Conservation (phyloP, 2,113 vertebrate genomes). For the Pelobates fuscus region DNA sequence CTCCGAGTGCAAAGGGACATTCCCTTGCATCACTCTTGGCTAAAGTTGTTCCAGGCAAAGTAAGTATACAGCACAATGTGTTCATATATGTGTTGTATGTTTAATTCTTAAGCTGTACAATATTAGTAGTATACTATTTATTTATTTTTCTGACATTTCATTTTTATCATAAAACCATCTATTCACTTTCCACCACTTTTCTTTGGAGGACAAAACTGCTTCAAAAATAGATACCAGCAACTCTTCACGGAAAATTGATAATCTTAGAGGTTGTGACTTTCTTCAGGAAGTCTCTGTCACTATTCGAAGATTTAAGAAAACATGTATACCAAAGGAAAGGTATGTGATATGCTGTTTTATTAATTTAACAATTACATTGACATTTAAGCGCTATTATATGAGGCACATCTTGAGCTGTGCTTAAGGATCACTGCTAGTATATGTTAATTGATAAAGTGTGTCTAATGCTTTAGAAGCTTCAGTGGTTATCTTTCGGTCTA, state of each 20-base stretch:
- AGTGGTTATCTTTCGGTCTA: too few species aligned
- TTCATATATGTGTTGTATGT: too few species aligned
- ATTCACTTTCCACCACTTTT: background rate
- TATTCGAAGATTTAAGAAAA: conserved; percentile 97
- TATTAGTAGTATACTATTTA: too few species aligned
- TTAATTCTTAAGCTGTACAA: too few species aligned
- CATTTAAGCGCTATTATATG: too few species aligned
- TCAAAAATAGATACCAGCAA: conserved; percentile 80
- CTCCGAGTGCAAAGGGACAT: conserved; percentile 85
- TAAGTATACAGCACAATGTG: conserved; percentile 56
- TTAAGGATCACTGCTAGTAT: too few species aligned
- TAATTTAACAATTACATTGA: background rate
- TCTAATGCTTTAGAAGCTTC: too few species aligned
- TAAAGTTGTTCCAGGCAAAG: conserved; percentile 95
- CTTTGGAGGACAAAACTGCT: conserved; percentile 84
- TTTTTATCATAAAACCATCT: too few species aligned
- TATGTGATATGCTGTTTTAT: conserved; percentile 53
- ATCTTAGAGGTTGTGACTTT: conserved; percentile 90
- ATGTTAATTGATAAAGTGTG: too few species aligned
- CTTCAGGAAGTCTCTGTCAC: conserved; percentile 97
- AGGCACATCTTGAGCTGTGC: too few species aligned
- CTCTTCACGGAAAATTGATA: conserved; percentile 89
- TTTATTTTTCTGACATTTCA: too few species aligned
- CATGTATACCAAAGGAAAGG: conserved; percentile 93
- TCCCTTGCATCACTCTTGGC: conserved; percentile 92